Base-by-base conservation (phyloP, 2,797 vertebrate genomes). In the Leuciscus waleckii region DNA sequence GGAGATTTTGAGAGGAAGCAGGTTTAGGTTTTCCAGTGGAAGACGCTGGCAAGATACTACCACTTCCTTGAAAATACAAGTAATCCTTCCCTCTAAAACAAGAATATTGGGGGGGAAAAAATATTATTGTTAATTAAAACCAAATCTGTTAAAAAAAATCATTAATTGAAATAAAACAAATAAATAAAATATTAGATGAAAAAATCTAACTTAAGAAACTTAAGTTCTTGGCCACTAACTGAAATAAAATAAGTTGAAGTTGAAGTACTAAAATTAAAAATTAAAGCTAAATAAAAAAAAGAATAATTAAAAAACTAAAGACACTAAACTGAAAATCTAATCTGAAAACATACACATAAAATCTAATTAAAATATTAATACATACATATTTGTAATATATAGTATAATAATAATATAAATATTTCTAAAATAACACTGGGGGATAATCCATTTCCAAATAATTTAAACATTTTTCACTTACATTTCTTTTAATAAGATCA, bases 1-100 rank as follows among this genome's bases (percentile, higher is more conserved):
- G 88, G 65, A 91, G n/a, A 35, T 58, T 32, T 1, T 26, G 81
- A 0, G 35, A 82, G 1, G 63, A 32, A 69, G 10, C 41, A 73
- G 16, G 21, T 71, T 70, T 29, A 10, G 39, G 29, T 61, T 46
- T 79, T 80, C 76, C 56, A 49, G 41, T 23, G 19, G 41, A 56
- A 61, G 65, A 26, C 14, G 3, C 21, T 39, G 67, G 29, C 35
- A 80, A 49, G 86, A 75, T 2, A 29, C 83, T 84, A 58, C 54
- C 35, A 21, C 35, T 79, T 41, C 80, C 78, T 91, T 94, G 92
- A 90, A 96, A 96, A 91, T 95, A 96, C 37, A 97, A 90, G 88
- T 90, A 92, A 86, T 97, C 96, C 92, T 94, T 96, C 69, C 94
- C 96, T 89, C 97, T 98, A 83, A 78, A 93, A 90, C n/a, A 90